Conservation (phyloP, 2,113 vertebrate species). For the Periophthalmodon schlosseri region DNA sequence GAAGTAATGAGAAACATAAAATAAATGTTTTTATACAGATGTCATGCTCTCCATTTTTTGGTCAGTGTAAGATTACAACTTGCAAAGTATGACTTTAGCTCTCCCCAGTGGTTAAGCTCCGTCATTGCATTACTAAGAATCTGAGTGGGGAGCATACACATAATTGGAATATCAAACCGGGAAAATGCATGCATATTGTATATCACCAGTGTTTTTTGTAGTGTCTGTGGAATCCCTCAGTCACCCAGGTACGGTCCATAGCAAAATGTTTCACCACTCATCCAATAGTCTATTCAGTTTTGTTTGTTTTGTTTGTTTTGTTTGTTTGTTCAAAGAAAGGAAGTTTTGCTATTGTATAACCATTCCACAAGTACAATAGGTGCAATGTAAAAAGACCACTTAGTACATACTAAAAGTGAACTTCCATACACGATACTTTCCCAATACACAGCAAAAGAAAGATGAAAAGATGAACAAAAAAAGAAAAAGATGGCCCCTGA, state of each 20-base stretch:
- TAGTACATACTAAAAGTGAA: neutral
- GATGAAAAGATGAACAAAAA: neutral
- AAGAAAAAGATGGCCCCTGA: conserved; percentile 33
- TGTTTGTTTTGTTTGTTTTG: no score
- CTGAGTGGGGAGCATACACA: neutral
- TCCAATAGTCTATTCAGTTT: no score
- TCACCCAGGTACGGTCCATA: no score
- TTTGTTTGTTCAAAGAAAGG: no score
- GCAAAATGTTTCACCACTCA: no score
- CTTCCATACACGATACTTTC: neutral
- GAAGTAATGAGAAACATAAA: neutral
- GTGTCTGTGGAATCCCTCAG: no score
- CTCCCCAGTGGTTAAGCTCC: conserved; percentile 24
- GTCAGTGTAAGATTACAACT: neutral
- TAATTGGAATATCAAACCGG: neutral
- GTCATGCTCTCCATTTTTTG: neutral
- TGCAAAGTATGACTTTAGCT: conserved; percentile 21
- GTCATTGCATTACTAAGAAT: conserved; percentile 22
- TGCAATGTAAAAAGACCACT: neutral
- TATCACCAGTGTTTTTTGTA: no score
- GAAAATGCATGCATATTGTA: no score
- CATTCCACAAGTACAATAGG: no score
- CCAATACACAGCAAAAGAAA: neutral
- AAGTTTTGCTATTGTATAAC: neutral
- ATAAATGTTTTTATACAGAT: neutral